Evolutionary conservation across 2,888 invertebrate genomes (phyloP), one percentile per base, ranked within the genome.

Genomic region (Emmelina monodactyla): DNA sequence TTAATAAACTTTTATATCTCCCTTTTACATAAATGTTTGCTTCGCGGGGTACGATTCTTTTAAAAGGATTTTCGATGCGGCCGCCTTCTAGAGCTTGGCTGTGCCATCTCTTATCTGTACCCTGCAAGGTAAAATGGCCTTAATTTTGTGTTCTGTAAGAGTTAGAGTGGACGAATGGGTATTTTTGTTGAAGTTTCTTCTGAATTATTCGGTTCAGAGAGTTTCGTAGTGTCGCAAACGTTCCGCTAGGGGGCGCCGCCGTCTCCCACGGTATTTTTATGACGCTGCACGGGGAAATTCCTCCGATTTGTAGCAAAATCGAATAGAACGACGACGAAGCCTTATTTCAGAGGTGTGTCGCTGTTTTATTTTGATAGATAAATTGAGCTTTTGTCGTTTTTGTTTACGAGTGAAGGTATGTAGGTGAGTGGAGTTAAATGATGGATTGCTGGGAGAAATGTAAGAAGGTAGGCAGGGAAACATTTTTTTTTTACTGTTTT

Each of bases 151-250:
- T 1, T 35, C 12, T 35, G 46, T 51, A 55, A 33, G 41, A 50
- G 49, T 31, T 41, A 37, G 16, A 19, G 4, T 2, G 34, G 11
- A 34, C 30, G 53, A 46, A 50, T 36, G 34, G 35, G 34, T 38
- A 42, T 42, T 37, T 43, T 56, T 51, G 52, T 46, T n/a, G n/a
- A 44, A 41, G 13, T 13, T 14, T 14, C 29, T 3, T 29, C 29
- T 29, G 61, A 60, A 65, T 66, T 65, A 66, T 64, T 61, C 59
- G 66, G 55, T 59, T 51, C 58, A 58, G 45, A 50, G 62, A 45
- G 40, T 53, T 52, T 40, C 49, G 49, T 57, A 57, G 58, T 46
- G 35, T 42, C 50, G 46, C 40, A 46, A 47, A 51, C 53, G 53
- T 51, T 49, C 52, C 50, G 48, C 45, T n/a, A 51, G 29, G 53